Evolutionary conservation across 2,113 vertebrate genomes (phyloP).

Genomic region (Cinclus cinclus): DNA sequence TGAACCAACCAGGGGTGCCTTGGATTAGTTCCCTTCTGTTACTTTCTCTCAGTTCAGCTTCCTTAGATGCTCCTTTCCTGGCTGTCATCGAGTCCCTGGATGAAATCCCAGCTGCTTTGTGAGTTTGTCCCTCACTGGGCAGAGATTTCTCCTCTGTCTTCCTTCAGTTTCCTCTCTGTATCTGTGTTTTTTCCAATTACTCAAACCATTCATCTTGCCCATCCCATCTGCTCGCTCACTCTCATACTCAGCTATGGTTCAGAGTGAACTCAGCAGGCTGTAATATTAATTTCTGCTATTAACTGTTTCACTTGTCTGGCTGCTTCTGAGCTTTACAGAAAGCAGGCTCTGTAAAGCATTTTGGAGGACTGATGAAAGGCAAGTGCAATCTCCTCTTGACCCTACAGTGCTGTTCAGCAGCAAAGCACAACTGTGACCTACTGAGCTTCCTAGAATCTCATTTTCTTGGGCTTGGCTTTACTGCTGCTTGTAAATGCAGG

Average conservation of each 20-base stretch:
- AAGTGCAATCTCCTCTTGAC: constrained; percentile 25
- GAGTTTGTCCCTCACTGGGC: constrained; percentile 40
- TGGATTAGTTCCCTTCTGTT: constrained; percentile 15
- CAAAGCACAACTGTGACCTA: neutral
- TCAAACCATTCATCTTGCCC: constrained; percentile 55
- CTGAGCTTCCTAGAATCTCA: neutral
- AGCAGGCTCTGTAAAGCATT: neutral
- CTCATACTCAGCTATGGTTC: constrained; percentile 45
- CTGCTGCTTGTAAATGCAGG: neutral
- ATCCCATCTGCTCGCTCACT: constrained; percentile 37
- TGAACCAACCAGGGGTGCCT: neutral
- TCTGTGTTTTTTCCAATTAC: constrained; percentile 56
- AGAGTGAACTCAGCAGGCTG: constrained; percentile 58
- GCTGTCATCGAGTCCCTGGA: constrained; percentile 21
- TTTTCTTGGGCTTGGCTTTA: neutral
- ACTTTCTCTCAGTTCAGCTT: constrained; percentile 7
- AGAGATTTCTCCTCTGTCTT: constrained; percentile 54
- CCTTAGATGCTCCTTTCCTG: constrained; percentile 60
- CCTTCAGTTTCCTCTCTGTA: constrained; percentile 38
- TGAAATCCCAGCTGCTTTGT: constrained; percentile 54
- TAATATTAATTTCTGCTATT: constrained; percentile 53
- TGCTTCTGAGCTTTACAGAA: constrained; percentile 22
- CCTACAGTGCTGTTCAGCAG: neutral
- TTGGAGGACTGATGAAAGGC: constrained; percentile 30
- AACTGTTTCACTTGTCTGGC: constrained; percentile 57